These are phyloP conservation scores for Megalopta genalis DNA, from an alignment of 1,140 invertebrate species.

Conservation along the genomic window DNA sequence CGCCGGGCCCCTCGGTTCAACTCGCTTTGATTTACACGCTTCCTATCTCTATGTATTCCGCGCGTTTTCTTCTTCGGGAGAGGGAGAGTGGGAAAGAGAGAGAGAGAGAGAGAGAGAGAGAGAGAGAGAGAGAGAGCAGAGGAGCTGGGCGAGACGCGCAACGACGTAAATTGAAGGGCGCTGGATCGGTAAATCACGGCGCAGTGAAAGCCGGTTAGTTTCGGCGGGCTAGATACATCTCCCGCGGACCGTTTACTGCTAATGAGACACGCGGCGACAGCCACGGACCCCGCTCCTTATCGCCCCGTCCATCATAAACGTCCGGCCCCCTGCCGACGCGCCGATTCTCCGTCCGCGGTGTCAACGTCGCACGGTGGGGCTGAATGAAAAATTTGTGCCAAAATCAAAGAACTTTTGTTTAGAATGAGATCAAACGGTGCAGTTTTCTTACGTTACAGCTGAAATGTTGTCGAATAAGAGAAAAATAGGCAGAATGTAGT, in stretches of 20 bases:
- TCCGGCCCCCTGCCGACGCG: slow-evolving; percentile 27
- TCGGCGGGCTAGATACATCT: slow-evolving; percentile 58
- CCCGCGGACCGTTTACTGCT: slow-evolving; percentile 62
- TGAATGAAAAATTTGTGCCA: too few relatives aligned
- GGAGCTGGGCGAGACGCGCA: neutral
- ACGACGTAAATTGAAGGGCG: slow-evolving; percentile 35
- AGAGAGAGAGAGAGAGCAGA: neutral
- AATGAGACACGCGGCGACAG: slow-evolving; percentile 71
- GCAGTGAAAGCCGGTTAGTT: slow-evolving; percentile 59
- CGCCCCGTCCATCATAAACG: slow-evolving; percentile 67
- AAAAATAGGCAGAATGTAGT: too few relatives aligned
- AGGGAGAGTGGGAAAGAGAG: neutral
- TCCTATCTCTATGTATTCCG: slow-evolving; percentile 43
- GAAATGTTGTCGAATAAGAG: too few relatives aligned
- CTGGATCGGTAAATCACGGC: slow-evolving; percentile 54
- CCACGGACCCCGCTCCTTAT: slow-evolving; percentile 67
- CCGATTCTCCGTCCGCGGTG: slow-evolving; percentile 12
- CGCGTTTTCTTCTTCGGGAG: neutral
- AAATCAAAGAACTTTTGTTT: too few relatives aligned
- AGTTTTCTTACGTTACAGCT: too few relatives aligned
- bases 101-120: neutral
- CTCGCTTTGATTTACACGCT: slow-evolving; percentile 61
- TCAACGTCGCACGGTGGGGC: too few relatives aligned
- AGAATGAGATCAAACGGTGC: too few relatives aligned
- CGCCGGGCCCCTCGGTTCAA: slow-evolving; percentile 51